Base-by-base conservation (phyloP, 2,888 invertebrate species). In the Cephus spinipes region DNA sequence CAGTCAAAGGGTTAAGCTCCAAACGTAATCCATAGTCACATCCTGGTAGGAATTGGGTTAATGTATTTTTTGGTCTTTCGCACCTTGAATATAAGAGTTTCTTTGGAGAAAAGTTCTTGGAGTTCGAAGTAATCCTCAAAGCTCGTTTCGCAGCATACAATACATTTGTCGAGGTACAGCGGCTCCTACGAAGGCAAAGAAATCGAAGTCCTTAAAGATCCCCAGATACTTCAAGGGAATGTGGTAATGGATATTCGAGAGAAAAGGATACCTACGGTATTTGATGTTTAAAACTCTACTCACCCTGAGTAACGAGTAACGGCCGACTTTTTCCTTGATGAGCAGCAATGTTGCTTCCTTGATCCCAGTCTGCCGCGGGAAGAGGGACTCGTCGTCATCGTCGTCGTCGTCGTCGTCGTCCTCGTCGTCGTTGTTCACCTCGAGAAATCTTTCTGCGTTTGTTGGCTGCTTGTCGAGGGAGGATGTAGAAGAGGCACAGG, bases 101-200 rank as follows among this genome's bases (percentile, higher is more conserved):
- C 98, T 92, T 97, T 98, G 80, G 97, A 96, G 83, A 97, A 95
- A 83, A 97, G 94, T 92, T 98, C 98, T 92, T 98, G 97, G 84
- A 98, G 95, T 93, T 98, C 98, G 91, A 98, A 98, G 92, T 97
- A 97, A 91, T 98, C 98, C 90, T 97, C 97, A 91, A 96, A 96
- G 86, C 98, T 98, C 79, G 96, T 95, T 91, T 98, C 98, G 76
- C 97, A 96, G 77, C 96, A 96, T 79, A 98, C 96, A 83, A 98
- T 96, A 92, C 98, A 98, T 87, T 97, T 94, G 91, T 98, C 97
- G 89, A 98, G 93, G 92, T 96, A 96, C 84, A 98, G 93, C 68
- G 98, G 98, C 90, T 98, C 98, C 93, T 94, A 86, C 15, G 32
- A 76, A 34, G 12, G 33, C 30, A 36, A 75, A 15, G 30, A 6